Base-by-base conservation (phyloP, 2,888 invertebrate genomes). In the Dusona sp. region DNA sequence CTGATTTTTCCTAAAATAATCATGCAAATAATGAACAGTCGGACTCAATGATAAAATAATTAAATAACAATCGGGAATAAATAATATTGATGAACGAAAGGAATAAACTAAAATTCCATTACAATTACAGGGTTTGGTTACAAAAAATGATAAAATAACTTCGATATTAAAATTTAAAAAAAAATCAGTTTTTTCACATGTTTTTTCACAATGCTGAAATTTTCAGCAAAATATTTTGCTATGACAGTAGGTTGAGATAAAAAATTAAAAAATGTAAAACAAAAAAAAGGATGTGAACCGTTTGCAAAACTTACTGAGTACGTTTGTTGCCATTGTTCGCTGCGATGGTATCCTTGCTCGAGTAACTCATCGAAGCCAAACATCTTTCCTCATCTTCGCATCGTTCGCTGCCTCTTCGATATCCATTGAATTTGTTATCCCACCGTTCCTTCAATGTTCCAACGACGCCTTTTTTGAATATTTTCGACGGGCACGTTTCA, bases 321-420 rank as follows among this genome's bases (percentile, higher is more conserved):
- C 79, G 82, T 79, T 74, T 84, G 75, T 22, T 57, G 79, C 84
- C 84, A 77, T 75, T 89, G 81, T 77, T 88, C 42, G 81, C 83
- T 8, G 82, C 86, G 19, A 87, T 38, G 7, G 90, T 89, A 57
- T 90, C 92, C 79, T 90, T 92, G 82, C 91, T 92, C 83, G 87
- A 89, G 73, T 92, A 93, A 88, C 84, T 92, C 70, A 92, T 90
- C 16, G 92, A 89, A 0, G 91, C 92, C 75, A 92, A 88, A 84
- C 90, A 92, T 75, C 90, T 90, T 78, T 92, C 92, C 74, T 92
- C 92, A 68, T 92, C 92, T 16, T 82, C 85, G 61, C 87, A 88
- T 22, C 75, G 85, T 80, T 89, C 82, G 19, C 89, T 90, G 29
- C 82, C 86, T n/a, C 87, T 89, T n/a, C 88, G 88, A 80, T 89